Conservation (phyloP, 2,888 invertebrate genomes). For the Mycalesis mineus region DNA sequence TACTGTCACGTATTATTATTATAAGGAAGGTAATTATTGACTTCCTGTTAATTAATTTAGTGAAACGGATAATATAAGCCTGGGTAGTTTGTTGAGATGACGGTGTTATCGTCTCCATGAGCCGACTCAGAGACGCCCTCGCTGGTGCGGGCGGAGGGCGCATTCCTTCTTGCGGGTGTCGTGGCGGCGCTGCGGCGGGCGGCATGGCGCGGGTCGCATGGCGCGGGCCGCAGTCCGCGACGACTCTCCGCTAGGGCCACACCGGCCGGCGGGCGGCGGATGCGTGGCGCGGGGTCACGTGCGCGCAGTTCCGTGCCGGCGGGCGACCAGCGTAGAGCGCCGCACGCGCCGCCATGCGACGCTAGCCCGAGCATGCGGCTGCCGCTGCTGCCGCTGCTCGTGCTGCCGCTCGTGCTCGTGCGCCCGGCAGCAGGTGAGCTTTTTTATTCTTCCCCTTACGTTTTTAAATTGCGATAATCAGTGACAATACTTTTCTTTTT, state of each 20-base stretch:
- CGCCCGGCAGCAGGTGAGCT: constrained; percentile 70
- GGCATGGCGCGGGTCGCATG: constrained; percentile 41
- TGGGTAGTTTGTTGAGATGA: too few relatives aligned
- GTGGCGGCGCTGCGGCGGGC: constrained; percentile 40
- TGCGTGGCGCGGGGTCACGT: constrained; percentile 42
- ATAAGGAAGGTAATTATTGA: too few relatives aligned
- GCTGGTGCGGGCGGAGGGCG: constrained; percentile 24
- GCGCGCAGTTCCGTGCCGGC: constrained; percentile 50
- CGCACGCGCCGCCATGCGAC: constrained; percentile 66
- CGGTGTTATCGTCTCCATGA: too few relatives aligned
- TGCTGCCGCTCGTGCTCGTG: constrained; percentile 72
- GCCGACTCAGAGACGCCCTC: too few relatives aligned
- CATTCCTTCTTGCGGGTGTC: constrained; percentile 36
- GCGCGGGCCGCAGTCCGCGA: constrained; percentile 38
- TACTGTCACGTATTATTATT: too few relatives aligned
- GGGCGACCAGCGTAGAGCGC: constrained; percentile 45
- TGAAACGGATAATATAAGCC: too few relatives aligned
- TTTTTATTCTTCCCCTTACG: not conserved
- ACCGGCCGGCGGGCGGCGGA: constrained; percentile 37
- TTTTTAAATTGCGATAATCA: constrained; percentile 5
- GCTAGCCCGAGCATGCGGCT: constrained; percentile 72
- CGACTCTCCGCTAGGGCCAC: constrained; percentile 33
- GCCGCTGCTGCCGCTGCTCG: constrained; percentile 71
- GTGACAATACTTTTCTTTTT: too few relatives aligned
- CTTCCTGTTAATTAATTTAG: too few relatives aligned